phyloP scores from a whole-genome alignment of 2,113 vertebrate species.

The Gallinago paraguaiae region DNA sequence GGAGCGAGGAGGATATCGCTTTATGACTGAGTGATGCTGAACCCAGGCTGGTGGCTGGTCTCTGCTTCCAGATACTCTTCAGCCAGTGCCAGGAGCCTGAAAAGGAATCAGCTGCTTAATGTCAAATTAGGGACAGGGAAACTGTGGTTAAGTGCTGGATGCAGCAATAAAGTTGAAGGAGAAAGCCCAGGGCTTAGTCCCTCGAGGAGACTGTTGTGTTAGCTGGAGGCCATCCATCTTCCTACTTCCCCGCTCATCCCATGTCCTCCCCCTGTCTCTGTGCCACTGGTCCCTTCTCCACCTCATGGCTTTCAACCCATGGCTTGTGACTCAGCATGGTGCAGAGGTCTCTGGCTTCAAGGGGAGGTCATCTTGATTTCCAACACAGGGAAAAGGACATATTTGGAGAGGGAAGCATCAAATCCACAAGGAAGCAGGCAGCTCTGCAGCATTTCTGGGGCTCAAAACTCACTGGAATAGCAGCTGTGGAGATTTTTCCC shows the following conservation, averaged over 20 bases:
- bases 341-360: not conserved
- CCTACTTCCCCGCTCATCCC: not conserved
- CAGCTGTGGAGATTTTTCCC: not conserved
- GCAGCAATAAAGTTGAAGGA: fast-evolving
- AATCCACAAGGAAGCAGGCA: not conserved
- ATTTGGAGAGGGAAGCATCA: not conserved
- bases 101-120: not conserved
- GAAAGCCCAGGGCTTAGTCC: not conserved
- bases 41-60: not conserved
- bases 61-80: not conserved
- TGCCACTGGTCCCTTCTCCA: not conserved
- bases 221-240: not conserved
- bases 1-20: fast-evolving
- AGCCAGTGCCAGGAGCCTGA: not conserved
- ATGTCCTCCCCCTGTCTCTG: not conserved
- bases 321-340: not conserved
- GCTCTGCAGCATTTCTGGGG: not conserved
- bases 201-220: not conserved
- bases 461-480: not conserved
- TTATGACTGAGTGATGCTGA: not conserved
- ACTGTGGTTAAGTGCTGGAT: not conserved
- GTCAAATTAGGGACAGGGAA: not conserved
- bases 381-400: not conserved
- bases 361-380: not conserved
- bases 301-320: not conserved